These are phyloP conservation scores for Leptinotarsa juncta DNA, from an alignment of 2,888 invertebrate genomes.

Conservation along the genomic window DNA sequence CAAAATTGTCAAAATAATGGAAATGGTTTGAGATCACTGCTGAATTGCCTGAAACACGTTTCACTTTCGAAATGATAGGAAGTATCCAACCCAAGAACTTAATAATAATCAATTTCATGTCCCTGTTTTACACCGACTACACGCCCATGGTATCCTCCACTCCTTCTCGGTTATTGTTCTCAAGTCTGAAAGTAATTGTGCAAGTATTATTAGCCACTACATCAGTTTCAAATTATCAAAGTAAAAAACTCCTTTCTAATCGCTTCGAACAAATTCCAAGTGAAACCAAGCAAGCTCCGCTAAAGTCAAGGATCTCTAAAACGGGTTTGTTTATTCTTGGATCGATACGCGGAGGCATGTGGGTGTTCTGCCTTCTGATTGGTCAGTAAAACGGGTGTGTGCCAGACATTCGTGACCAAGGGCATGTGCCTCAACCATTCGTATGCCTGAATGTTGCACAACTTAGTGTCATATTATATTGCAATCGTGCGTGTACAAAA, in stretches of 20 bases:
- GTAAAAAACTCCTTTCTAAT: slow-evolving; percentile 24
- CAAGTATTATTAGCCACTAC: background rate
- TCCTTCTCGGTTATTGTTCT: background rate
- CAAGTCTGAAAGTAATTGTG: background rate
- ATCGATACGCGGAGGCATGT: slow-evolving; percentile 54
- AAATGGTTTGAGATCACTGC: no score
- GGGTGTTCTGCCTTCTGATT: slow-evolving; percentile 47
- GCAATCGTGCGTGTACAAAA: background rate
- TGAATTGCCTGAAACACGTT: no score
- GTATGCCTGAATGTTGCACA: slow-evolving; percentile 9
- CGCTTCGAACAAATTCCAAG: slow-evolving; percentile 27
- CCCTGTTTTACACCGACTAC: background rate
- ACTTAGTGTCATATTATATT: background rate
- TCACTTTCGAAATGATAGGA: no score
- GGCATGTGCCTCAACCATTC: slow-evolving; percentile 5
- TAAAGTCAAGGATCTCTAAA: slow-evolving; percentile 53
- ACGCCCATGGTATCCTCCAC: slow-evolving; percentile 7
- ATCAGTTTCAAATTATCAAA: background rate
- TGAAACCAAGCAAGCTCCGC: slow-evolving; percentile 26
- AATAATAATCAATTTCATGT: no score
- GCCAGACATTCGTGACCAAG: slow-evolving; percentile 34
- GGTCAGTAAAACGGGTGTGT: slow-evolving; percentile 57
- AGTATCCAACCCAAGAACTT: no score
- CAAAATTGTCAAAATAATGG: no score
- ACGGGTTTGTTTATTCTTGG: slow-evolving; percentile 52